Conservation (phyloP, 2,113 vertebrate species). For the Lepisosteus oculatus region DNA sequence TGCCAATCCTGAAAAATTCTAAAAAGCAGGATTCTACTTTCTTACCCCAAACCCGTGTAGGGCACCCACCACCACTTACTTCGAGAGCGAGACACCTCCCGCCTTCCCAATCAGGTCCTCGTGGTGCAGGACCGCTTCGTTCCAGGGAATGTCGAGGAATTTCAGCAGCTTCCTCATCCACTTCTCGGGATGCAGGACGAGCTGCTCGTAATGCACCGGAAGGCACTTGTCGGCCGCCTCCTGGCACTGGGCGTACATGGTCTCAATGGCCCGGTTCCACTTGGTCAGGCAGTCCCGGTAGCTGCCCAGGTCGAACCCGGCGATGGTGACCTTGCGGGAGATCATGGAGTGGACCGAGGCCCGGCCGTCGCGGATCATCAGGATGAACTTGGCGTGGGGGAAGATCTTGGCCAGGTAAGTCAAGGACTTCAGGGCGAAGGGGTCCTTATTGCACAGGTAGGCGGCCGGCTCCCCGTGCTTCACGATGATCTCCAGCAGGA, state of each 20-base stretch:
- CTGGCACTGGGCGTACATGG: constrained; percentile 95
- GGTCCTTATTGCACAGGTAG: constrained; percentile 95
- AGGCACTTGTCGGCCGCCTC: constrained; percentile 85
- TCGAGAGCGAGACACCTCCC: constrained; percentile 93
- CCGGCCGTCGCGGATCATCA: constrained; percentile 91
- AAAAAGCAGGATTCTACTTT: background rate
- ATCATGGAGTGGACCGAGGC: constrained; percentile 97
- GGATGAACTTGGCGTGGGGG: constrained; percentile 89
- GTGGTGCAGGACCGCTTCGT: constrained; percentile 88
- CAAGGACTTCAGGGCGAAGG: constrained; percentile 92
- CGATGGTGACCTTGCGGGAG: constrained; percentile 93
- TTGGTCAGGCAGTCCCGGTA: constrained; percentile 95
- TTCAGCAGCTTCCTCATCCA: constrained; percentile 92
- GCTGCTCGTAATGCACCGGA: constrained; percentile 87
- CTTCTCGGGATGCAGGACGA: constrained; percentile 89
- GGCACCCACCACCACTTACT: constrained; percentile 71
- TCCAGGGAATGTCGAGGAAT: constrained; percentile 89
- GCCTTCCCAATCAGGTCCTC: constrained; percentile 97
- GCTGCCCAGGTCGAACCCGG: constrained; percentile 92
- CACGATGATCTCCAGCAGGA: constrained; percentile 91
- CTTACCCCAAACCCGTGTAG: background rate
- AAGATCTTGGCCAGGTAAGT: constrained; percentile 92
- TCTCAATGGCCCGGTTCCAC: constrained; percentile 96
- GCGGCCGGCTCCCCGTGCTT: constrained; percentile 92
- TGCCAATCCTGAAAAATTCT: too few relatives aligned